Evolutionary conservation across 2,888 invertebrate species (phyloP), one percentile per base, ranked within the genome.

Genomic region (Drosophila falleni): DNA sequence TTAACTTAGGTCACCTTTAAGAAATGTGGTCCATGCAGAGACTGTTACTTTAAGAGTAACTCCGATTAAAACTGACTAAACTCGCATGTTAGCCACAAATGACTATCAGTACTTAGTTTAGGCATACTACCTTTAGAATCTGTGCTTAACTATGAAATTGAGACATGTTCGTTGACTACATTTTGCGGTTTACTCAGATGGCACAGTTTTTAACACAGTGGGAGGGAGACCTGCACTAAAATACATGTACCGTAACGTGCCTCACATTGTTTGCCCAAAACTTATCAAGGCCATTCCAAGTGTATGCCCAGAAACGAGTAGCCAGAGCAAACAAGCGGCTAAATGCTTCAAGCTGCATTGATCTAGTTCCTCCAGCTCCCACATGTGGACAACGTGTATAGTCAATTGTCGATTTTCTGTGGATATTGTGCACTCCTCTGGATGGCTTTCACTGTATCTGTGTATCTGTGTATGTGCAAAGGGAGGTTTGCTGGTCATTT

Each of bases 101-200:
- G 31, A 65, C 51, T 42, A n/a, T 23, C 49, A 23, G 44, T 44
- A 44, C 46, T 19, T 9, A 15, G 33, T 44, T 58, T 54, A 67
- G 50, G 44, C 47, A 62, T 46, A 11, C 56, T 29, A 8, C 10
- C 16, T 16, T n/a, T 29, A 23, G 47, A 37, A 49, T 51, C 44
- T 35, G 31, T 51, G 77, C 74, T 71, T 56, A 71, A 55, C 81
- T 74, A 71, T 68, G 72, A 80, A 84, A 86, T 81, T 87, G 80
- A 89, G 80, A 76, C 80, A 73, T 89, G 85, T 78, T 77, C 66
- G 71, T 74, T 86, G 79, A 84, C 79, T 81, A 84, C 73, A 87
- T 81, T 80, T 80, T 87, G 89, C 61, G 85, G 89, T 74, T 76
- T 66, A 42, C 65, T 62, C 26, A 66, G 59, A 59, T 58, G 41